Percentiles rank a stretch among this genome's conserved stretches.
phyloP scores from a whole-genome alignment of 2,888 invertebrate genomes.

The Bedellia somnulentella region DNA sequence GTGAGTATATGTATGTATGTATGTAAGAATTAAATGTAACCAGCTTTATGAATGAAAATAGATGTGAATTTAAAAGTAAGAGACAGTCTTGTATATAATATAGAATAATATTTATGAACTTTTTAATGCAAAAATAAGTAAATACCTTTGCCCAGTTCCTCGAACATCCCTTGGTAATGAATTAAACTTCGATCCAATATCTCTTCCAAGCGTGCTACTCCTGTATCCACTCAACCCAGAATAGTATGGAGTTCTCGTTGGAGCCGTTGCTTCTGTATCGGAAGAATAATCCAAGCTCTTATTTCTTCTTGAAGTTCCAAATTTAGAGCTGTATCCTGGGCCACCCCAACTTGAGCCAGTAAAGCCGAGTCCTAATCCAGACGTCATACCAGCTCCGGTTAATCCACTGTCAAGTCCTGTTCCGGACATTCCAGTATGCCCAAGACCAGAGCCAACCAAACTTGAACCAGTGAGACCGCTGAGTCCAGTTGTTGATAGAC shows the following conservation, averaged over 20 bases:
- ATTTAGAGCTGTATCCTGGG: slow-evolving; percentile 49
- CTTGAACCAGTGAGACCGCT: slow-evolving; percentile 48
- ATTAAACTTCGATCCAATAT: slow-evolving; percentile 70
- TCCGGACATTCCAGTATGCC: slow-evolving; percentile 38
- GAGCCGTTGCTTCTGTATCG: slow-evolving; percentile 91
- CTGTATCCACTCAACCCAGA: slow-evolving; percentile 59
- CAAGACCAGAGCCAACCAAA: slow-evolving; percentile 36
- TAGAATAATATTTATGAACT: too few relatives aligned
- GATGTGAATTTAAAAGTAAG: too few relatives aligned
- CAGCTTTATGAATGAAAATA: too few relatives aligned
- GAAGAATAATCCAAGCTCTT: slow-evolving; percentile 90
- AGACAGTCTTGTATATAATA: too few relatives aligned
- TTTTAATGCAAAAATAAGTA: too few relatives aligned
- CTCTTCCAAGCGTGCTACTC: slow-evolving; percentile 56
- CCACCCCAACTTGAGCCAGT: too few relatives aligned
- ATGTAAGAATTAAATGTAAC: too few relatives aligned
- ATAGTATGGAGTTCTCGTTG: slow-evolving; percentile 74
- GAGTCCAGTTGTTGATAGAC: slow-evolving; percentile 45
- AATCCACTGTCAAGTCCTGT: slow-evolving; percentile 37
- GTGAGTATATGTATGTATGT: too few relatives aligned
- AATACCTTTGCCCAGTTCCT: slow-evolving; percentile 63
- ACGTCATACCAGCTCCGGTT: slow-evolving; percentile 36
- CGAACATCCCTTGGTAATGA: slow-evolving; percentile 71
- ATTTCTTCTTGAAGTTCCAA: slow-evolving; percentile 71
- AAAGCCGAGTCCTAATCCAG: slow-evolving; percentile 39